Evolutionary conservation across 2,113 vertebrate genomes (phyloP).

Genomic region (Pseudorectes ferrugineus): DNA sequence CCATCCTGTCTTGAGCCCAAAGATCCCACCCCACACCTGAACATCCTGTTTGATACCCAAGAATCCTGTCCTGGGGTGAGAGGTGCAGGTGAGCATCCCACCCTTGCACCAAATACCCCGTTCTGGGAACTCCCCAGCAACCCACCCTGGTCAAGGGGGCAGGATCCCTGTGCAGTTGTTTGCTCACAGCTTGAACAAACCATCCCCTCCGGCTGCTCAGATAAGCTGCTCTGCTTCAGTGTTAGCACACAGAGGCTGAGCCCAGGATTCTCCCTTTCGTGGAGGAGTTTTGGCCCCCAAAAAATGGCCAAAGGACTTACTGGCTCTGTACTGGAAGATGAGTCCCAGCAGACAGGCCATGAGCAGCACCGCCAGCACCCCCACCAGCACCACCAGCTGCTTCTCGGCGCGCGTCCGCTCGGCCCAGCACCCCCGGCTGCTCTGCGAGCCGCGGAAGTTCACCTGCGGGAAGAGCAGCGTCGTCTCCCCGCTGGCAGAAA

Average conservation of each 20-base stretch:
- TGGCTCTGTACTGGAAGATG: conserved; percentile 79
- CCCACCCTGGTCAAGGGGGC: fast-evolving
- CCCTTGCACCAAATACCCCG: fast-evolving
- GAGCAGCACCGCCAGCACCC: conserved; percentile 64
- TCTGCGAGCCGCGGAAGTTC: conserved; percentile 64
- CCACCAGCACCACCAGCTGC: conserved; percentile 75
- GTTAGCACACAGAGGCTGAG: fast-evolving
- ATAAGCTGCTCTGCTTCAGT: not conserved
- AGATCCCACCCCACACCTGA: not conserved
- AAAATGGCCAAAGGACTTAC: conserved; percentile 72
- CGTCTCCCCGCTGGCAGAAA: not conserved
- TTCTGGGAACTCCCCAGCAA: not conserved
- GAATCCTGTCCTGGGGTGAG: not conserved
- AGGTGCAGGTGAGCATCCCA: not conserved
- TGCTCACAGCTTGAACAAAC: not conserved
- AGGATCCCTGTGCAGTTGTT: fast-evolving
- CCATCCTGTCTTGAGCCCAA: no score
- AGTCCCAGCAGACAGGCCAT: conserved; percentile 75
- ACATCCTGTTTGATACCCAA: not conserved
- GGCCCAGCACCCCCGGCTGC: conserved; percentile 74
- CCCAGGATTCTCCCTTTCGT: not conserved
- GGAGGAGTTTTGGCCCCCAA: not conserved
- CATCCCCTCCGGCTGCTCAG: fast-evolving
- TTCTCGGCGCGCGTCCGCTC: conserved; percentile 75
- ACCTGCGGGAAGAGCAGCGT: conserved; percentile 71